phyloP scores from a whole-genome alignment of 1,140 invertebrate species.

The Theocolax elegans region DNA sequence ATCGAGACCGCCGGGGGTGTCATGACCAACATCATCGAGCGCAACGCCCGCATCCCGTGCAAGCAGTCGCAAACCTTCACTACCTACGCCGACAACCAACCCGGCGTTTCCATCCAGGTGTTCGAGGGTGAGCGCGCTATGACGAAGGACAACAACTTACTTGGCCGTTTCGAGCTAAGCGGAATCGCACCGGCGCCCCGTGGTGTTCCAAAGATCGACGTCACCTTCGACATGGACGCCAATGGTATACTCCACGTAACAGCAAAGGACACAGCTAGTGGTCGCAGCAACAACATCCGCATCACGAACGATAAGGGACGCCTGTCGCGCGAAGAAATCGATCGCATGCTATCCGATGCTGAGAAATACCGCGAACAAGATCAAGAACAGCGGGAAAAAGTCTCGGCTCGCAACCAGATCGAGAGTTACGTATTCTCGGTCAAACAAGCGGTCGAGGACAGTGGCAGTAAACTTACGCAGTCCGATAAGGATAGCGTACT shows the following conservation, averaged over 20 bases:
- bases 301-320: conserved; percentile 95
- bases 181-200: conserved; percentile 79
- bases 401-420: conserved; percentile 74
- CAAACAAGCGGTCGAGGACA: conserved; percentile 67
- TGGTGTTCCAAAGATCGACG: conserved; percentile 73
- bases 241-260: conserved; percentile 85
- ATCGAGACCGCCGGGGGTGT: conserved; percentile 71
- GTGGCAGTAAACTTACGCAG: conserved; percentile 53
- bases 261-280: conserved; percentile 82
- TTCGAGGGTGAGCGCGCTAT: conserved; percentile 76
- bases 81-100: conserved; percentile 73
- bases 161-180: conserved; percentile 81
- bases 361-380: conserved; percentile 75
- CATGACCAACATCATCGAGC: conserved; percentile 70
- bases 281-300: conserved; percentile 79
- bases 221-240: conserved; percentile 83
- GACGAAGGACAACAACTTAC: conserved; percentile 78
- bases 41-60: conserved; percentile 69
- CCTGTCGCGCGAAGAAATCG: conserved; percentile 90
- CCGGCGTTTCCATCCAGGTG: conserved; percentile 82
- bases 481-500: conserved; percentile 51
- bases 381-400: conserved; percentile 69
- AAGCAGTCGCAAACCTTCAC: conserved; percentile 70
- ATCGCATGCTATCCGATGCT: conserved; percentile 88
- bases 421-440: conserved; percentile 79